Evolutionary conservation across 2,797 vertebrate species (phyloP).

Genomic region (Sternotherus odoratus): DNA sequence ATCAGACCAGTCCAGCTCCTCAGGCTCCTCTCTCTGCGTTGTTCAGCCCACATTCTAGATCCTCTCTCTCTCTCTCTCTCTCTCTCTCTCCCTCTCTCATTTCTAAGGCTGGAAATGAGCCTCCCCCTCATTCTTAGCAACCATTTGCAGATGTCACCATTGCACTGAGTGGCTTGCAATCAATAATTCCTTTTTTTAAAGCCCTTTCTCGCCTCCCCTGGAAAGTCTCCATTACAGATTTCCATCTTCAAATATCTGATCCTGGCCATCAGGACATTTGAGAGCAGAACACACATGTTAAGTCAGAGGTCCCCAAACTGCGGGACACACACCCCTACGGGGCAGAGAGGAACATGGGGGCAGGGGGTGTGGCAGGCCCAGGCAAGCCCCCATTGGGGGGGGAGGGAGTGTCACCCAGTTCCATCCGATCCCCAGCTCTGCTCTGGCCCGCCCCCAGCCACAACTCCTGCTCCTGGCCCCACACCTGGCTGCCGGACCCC

Average conservation of each 20-base stretch:
- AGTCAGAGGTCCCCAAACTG: too few relatives aligned
- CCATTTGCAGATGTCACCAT: background rate
- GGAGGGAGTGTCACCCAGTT: too few relatives aligned
- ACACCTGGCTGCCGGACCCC: too few relatives aligned
- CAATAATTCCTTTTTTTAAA: background rate
- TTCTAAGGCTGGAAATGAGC: constrained; percentile 49
- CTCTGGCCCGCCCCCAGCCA: too few relatives aligned
- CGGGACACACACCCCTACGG: too few relatives aligned
- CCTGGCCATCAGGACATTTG: background rate
- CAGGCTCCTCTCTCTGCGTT: background rate
- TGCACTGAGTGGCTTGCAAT: background rate
- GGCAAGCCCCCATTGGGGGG: too few relatives aligned
- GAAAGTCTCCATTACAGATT: background rate
- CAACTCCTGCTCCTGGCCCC: too few relatives aligned
- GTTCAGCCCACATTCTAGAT: background rate
- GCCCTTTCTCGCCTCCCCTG: background rate
- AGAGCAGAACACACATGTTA: background rate
- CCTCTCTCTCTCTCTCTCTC: too few relatives aligned
- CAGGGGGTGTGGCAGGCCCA: too few relatives aligned
- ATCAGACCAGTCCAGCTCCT: background rate
- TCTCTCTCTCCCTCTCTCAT: background rate
- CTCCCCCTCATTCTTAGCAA: constrained; percentile 30
- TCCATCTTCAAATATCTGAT: background rate
- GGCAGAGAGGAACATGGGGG: too few relatives aligned
- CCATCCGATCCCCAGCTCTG: too few relatives aligned